Conservation (phyloP, 2,113 vertebrate genomes). For the Haemorhous mexicanus region DNA sequence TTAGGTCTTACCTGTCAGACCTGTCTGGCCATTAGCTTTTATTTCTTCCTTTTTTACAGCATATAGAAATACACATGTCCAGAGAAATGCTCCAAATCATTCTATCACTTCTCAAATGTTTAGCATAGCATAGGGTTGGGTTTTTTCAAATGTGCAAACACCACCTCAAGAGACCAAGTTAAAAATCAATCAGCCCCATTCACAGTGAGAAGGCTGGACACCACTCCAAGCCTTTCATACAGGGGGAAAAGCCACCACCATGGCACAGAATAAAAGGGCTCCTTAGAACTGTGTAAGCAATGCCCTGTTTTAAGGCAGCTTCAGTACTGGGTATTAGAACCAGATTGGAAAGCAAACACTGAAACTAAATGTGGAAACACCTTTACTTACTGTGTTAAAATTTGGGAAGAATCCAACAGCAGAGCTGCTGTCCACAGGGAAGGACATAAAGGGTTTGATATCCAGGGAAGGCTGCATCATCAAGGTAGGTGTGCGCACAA, state of each 20-base stretch:
- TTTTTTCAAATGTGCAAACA: background rate
- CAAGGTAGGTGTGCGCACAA: conserved; percentile 83
- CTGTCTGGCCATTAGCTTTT: conserved; percentile 3
- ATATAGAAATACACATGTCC: background rate
- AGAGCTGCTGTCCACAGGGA: conserved; percentile 86
- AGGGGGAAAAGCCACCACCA: background rate
- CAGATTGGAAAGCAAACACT: background rate
- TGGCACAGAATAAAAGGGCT: background rate
- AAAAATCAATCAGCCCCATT: background rate
- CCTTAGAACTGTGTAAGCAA: background rate
- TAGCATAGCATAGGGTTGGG: background rate
- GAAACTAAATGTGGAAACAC: conserved; percentile 32
- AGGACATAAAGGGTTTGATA: conserved; percentile 90
- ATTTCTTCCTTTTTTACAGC: background rate
- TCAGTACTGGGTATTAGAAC: background rate
- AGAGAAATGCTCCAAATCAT: background rate
- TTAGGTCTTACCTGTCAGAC: background rate
- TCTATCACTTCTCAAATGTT: background rate
- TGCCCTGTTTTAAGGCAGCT: background rate
- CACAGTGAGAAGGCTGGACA: background rate
- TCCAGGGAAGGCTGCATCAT: conserved; percentile 91
- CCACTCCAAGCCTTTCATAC: background rate
- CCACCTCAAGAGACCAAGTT: background rate
- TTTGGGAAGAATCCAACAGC: conserved; percentile 94
- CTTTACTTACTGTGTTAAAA: conserved; percentile 91